Conservation (phyloP, 2,888 invertebrate genomes). For the Uropetala carovei region DNA sequence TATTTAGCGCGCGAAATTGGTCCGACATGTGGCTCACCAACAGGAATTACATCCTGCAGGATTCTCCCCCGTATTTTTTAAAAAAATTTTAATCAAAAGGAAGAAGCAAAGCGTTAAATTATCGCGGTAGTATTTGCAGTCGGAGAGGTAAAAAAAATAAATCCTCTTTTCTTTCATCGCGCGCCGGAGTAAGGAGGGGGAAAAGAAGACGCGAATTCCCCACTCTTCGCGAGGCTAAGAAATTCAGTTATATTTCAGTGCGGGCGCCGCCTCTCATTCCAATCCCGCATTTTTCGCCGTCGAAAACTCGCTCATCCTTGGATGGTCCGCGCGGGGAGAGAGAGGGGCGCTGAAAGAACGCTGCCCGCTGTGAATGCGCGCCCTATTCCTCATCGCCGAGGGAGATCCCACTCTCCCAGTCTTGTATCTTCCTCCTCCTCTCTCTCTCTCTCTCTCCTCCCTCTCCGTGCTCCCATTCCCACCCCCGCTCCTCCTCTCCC, state of each 20-base stretch:
- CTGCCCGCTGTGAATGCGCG: background rate
- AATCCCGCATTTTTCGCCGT: slow-evolving; percentile 16
- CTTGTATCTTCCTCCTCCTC: too few species aligned
- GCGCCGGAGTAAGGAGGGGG: background rate
- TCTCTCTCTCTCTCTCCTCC: background rate
- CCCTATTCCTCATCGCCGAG: background rate
- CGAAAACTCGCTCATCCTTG: background rate
- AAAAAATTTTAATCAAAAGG: too few species aligned
- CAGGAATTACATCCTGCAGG: too few species aligned
- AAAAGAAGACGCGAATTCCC: background rate
- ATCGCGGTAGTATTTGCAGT: background rate
- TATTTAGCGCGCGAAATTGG: too few species aligned
- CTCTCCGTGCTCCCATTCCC: background rate
- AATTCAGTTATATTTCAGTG: background rate
- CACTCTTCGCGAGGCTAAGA: background rate
- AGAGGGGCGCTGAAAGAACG: background rate
- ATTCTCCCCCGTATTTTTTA: too few species aligned
- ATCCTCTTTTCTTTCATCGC: background rate
- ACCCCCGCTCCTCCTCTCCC: background rate
- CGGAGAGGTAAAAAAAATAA: too few species aligned
- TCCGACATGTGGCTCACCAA: too few species aligned
- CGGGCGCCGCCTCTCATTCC: too few species aligned
- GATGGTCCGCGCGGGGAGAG: background rate
- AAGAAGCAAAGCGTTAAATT: slow-evolving; percentile 2
- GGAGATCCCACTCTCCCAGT: too few species aligned